Evolutionary conservation across 2,888 invertebrate genomes (phyloP), one percentile per base, ranked within the genome.

Genomic region (Melanophora roralis): DNA sequence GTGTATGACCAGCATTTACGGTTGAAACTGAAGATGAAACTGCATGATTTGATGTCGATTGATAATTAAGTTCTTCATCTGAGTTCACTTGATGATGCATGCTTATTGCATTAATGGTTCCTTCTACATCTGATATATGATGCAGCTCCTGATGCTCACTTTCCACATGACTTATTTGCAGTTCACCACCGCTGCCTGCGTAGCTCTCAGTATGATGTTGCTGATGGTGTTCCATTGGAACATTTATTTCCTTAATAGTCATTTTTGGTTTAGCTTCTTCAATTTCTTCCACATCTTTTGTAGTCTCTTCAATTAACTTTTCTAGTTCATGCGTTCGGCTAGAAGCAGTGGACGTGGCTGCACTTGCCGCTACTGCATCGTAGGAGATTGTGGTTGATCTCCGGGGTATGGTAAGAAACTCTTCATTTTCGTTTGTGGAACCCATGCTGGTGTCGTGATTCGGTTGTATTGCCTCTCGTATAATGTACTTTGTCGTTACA

Each of bases 261-360:
- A 88, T 82, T 76, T 89, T 89, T 53, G 87, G 85, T 72, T 89
- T 89, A 5, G 85, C 81, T 4, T 89, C 89, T 34, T 89, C 88
- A 6, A 88, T 85, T 75, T 89, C 89, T 8, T 89, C 89, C n/a
- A 89, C 88, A 78, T 89, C 89, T 85, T 89, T 89, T 71, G 89
- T 89, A 49, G 89, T 89, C 78, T 89, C 89, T 65, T 89, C 89
- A 11, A 89, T 89, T 0, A 89, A 83, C 75, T 89, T 89, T 62
- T 89, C 89, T 40, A 89, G 78, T 68, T 89, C 89, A 16, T 86
- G 87, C 1, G 89, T 85, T 11, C 89, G 85, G 43, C 84, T 86
- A 4, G 85, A 84, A 2, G 85, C 80, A 0, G 74, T 71, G 2
- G 76, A 51, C n/a, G 80, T 57, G 1, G 78, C 49, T 4, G 64